These are phyloP conservation scores for Syngnathus rostellatus DNA, from an alignment of 2,797 vertebrate genomes.

Conservation along the genomic window DNA sequence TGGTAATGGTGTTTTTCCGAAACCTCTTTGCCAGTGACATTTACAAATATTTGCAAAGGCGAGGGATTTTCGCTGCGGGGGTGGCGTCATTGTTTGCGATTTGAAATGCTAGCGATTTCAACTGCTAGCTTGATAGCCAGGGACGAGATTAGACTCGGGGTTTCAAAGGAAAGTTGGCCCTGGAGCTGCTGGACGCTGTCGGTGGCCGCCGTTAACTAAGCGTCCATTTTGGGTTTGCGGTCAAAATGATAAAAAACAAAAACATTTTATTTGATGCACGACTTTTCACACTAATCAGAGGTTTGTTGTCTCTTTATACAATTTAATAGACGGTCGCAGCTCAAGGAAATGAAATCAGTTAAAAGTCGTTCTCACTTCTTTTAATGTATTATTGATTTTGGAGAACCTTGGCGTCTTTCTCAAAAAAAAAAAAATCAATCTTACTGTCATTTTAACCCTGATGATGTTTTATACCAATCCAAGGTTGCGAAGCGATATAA, in stretches of 20 bases:
- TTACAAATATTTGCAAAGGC: conserved; percentile 63
- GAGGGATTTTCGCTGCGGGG: conserved; percentile 41
- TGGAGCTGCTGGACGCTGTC: conserved; percentile 21
- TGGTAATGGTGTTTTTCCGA: conserved; percentile 48
- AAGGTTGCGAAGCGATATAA: neutral
- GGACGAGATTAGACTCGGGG: conserved; percentile 54
- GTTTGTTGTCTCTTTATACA: neutral
- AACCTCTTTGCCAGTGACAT: conserved; percentile 67
- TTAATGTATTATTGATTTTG: neutral
- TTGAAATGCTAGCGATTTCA: conserved; percentile 64
- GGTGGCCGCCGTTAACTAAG: conserved; percentile 23
- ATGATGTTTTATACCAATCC: neutral
- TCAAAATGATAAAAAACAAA: conserved; percentile 21
- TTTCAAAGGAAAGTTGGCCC: conserved; percentile 33
- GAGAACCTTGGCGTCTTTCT: neutral
- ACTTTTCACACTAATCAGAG: neutral
- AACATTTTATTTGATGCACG: neutral
- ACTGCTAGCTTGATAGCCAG: conserved; percentile 59
- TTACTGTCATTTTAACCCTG: neutral
- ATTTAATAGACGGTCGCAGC: neutral
- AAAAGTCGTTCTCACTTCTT: neutral
- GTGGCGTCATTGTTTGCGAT: conserved; percentile 47
- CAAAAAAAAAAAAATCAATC: neutral
- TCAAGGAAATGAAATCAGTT: neutral
- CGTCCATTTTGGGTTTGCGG: conserved; percentile 9